These are phyloP conservation scores for Onthophagus taurus DNA, from an alignment of 1,140 invertebrate genomes.

Conservation along the genomic window DNA sequence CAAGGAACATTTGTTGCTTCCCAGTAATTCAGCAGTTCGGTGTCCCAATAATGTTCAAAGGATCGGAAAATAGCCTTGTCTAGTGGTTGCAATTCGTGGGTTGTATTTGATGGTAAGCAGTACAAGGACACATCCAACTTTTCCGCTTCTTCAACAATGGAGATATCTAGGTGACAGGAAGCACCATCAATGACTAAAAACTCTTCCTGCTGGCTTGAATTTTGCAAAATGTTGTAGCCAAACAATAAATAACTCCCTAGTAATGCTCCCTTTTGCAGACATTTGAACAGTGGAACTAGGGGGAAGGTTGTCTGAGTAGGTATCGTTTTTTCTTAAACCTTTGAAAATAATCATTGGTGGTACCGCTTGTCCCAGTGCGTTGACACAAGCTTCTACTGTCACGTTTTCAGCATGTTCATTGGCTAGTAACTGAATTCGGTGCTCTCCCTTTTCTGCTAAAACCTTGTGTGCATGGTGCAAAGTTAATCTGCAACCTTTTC, in stretches of 20 bases:
- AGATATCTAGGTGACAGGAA: too few relatives aligned
- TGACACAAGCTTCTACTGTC: constrained; percentile 33
- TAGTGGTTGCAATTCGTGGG: constrained; percentile 12
- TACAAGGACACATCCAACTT: too few relatives aligned
- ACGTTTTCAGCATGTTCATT: constrained; percentile 34
- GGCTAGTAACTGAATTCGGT: constrained; percentile 30
- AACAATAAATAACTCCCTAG: background rate
- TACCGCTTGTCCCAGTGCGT: constrained; percentile 27
- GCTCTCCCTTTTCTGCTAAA: constrained; percentile 32
- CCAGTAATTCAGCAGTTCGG: background rate
- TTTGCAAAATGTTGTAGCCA: background rate
- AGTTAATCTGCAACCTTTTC: constrained; percentile 34
- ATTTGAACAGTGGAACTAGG: constrained; percentile 12
- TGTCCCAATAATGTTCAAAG: background rate
- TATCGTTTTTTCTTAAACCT: constrained; percentile 19
- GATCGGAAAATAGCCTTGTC: constrained; percentile 4
- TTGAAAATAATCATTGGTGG: constrained; percentile 33
- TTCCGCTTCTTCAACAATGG: too few relatives aligned
- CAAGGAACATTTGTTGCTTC: background rate
- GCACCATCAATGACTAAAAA: too few relatives aligned
- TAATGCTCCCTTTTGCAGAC: constrained; percentile 6
- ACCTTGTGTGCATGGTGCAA: constrained; percentile 34
- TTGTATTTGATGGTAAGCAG: constrained; percentile 3
- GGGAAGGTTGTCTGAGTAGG: constrained; percentile 7
- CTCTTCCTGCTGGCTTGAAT: too few relatives aligned